phyloP scores from a whole-genome alignment of 2,797 vertebrate species.

The Mormyrus proboscirostris region DNA sequence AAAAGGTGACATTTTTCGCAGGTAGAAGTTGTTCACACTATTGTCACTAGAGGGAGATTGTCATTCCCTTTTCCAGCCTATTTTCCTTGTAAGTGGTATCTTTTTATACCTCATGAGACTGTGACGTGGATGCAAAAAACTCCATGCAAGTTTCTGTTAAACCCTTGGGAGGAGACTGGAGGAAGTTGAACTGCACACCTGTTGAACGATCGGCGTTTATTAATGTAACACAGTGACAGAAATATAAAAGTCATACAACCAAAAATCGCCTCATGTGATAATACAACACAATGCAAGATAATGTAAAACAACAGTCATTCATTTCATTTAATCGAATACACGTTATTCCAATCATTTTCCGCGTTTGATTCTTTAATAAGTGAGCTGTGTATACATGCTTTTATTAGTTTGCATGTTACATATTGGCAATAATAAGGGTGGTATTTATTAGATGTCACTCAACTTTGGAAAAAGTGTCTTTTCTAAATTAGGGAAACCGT shows the following conservation, averaged over 20 bases:
- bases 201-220: not conserved
- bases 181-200: not conserved
- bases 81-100: not conserved
- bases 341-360: not conserved
- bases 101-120: slow-evolving; percentile 20
- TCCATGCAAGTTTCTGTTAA: not conserved
- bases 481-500: not conserved
- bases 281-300: not conserved
- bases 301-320: not conserved
- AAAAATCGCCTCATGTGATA: not conserved
- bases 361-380: not conserved
- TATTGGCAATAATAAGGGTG: not conserved
- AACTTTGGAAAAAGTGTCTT: not conserved
- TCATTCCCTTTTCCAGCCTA: not conserved
- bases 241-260: not conserved
- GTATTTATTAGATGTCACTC: not conserved
- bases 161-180: not conserved
- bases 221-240: not conserved
- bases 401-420: not conserved
- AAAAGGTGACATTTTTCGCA: slow-evolving; percentile 10
- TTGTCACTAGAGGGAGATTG: slow-evolving; percentile 28
- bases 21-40: not conserved
- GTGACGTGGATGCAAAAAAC: slow-evolving; percentile 22
- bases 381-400: not conserved
- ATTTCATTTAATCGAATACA: not conserved